A percentile compares a stretch with the other conserved stretches of the same genome.
Evolutionary conservation across 2,888 invertebrate species (phyloP).

Genomic region (Polyommatus icarus): DNA sequence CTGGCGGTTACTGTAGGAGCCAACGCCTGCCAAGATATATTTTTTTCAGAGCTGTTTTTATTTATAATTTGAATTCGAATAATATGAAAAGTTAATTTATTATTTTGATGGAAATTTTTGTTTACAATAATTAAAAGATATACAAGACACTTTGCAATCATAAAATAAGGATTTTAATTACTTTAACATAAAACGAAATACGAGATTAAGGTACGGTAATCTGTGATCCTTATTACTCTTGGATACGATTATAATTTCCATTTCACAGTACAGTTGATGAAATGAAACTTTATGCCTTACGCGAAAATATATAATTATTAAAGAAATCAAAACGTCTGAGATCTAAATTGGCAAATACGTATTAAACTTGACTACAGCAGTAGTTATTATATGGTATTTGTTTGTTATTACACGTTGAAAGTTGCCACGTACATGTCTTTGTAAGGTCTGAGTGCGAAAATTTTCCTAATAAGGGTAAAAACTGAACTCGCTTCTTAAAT

Average conservation of each 20-base stretch:
- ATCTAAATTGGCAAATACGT: too few species aligned
- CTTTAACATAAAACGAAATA: constrained; percentile 8
- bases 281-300: background rate
- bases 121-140: background rate
- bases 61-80: background rate
- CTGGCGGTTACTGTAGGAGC: background rate
- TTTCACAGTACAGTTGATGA: background rate
- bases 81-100: background rate
- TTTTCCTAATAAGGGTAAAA: background rate
- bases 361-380: background rate
- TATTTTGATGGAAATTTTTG: background rate
- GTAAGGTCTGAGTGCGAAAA: too few species aligned
- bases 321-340: too few species aligned
- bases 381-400: background rate
- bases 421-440: background rate
- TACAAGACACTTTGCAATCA: background rate
- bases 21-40: background rate
- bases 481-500: background rate
- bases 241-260: constrained; percentile 21
- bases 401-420: too few species aligned
- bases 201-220: constrained; percentile 18
- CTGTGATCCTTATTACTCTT: constrained; percentile 17
- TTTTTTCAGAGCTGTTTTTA: background rate
- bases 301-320: background rate
- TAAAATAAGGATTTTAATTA: background rate